Evolutionary conservation across 2,888 invertebrate species (phyloP), one percentile per base, ranked within the genome.

Genomic region (Acrocera orbiculus): DNA sequence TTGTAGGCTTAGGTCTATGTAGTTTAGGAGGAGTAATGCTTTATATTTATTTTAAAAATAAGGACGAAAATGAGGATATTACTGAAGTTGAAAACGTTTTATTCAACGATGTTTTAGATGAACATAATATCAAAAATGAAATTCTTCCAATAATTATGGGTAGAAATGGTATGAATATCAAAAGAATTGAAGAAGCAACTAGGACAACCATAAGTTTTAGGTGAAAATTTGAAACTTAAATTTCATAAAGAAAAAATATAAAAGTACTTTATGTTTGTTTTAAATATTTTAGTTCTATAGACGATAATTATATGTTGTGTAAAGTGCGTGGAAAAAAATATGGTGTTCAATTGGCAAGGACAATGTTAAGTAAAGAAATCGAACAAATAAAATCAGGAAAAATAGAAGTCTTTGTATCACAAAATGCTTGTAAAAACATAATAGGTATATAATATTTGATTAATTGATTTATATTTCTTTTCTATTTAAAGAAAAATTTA

Each of bases 121-220:
- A 53, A 5, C 52, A 63, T 43, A 58, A 58, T 30, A 64, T 67
- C 45, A 56, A 62, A 1, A 73, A 70, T 46, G 67, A 70, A 35
- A 64, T 69, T 47, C 69, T 77, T 13, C 69, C 76, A 6, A 63
- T 67, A 34, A 57, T 81, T 35, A 76, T 80, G 46, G 81, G 89
- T 23, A 67, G 80, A 44, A 71, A 69, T 45, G 87, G 89, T 5
- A 61, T 66, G n/a, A 75, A 73, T 47, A 71, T 89, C 30, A 78
- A 77, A 54, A 65, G 70, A 36, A 71, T 90, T 40, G 76, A 87
- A 54, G 67, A 69, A 34, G 70, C 69, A 44, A 75, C 81, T 1
- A 71, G 73, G 23, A 79, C 87, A 4, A 52, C 54, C 41, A 66
- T 70, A 33, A 56, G 61, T 49, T 68, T 62, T 46, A 49, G 53